Evolutionary conservation across 2,113 vertebrate genomes (phyloP).

Genomic region (Empidonax alnorum): DNA sequence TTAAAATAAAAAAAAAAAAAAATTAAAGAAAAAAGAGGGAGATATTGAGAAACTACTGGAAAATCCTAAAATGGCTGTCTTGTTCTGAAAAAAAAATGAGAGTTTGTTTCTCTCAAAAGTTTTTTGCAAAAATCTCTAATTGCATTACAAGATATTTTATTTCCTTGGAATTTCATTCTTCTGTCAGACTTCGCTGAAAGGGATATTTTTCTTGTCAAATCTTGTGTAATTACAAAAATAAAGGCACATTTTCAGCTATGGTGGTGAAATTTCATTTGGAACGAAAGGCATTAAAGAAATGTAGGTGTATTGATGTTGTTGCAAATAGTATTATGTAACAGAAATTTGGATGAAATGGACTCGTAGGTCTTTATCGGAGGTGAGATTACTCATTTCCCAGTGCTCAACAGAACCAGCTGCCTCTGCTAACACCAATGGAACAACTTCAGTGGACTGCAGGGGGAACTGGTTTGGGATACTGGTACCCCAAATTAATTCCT

Average conservation of each 20-base stretch:
- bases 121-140: slow-evolving; percentile 20
- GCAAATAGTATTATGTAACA: slow-evolving; percentile 53
- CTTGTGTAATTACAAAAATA: slow-evolving; percentile 12
- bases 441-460: not conserved
- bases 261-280: slow-evolving; percentile 35
- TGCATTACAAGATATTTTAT: slow-evolving; percentile 15
- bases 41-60: not conserved
- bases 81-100: not conserved
- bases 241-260: not conserved
- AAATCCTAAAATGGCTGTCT: not conserved
- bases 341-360: slow-evolving; percentile 1
- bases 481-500: not conserved
- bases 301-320: slow-evolving; percentile 51
- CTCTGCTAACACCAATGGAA: not conserved
- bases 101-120: not conserved
- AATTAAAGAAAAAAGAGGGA: not conserved
- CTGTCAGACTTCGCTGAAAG: slow-evolving; percentile 45
- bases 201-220: slow-evolving; percentile 70
- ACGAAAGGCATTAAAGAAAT: slow-evolving; percentile 48
- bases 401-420: not conserved
- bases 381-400: not conserved
- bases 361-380: not conserved
- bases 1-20: not conserved
- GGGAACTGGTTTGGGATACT: not conserved
- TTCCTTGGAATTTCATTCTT: slow-evolving; percentile 52